Percentiles rank a stretch among this genome's conserved stretches.
Evolutionary conservation across 2,113 vertebrate species (phyloP).

Genomic region (Isurus oxyrinchus): DNA sequence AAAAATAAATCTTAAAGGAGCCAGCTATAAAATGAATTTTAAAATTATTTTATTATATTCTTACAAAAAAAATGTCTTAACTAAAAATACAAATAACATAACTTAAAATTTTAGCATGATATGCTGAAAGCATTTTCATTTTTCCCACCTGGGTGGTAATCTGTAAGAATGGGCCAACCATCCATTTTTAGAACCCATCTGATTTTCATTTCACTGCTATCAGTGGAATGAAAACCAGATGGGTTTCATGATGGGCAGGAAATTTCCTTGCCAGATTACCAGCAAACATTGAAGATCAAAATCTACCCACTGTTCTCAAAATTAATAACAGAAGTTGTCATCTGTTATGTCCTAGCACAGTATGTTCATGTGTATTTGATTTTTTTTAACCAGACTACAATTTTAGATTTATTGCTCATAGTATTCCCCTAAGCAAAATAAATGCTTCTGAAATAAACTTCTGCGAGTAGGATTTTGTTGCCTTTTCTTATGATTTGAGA

Average conservation of each 20-base stretch:
- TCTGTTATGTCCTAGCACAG: neutral
- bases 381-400: neutral
- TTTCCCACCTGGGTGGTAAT: neutral
- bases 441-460: neutral
- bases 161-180: neutral
- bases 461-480: neutral
- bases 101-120: neutral
- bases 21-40: neutral
- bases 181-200: neutral
- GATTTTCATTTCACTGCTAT: neutral
- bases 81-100: neutral
- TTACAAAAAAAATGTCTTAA: neutral
- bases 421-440: neutral
- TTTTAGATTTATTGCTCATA: neutral
- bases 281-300: neutral
- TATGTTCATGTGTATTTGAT: neutral
- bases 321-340: neutral
- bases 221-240: neutral
- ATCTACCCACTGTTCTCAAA: neutral
- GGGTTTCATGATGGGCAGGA: neutral
- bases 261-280: neutral
- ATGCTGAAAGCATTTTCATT: neutral
- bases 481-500: constrained; percentile 12
- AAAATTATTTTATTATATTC: neutral
- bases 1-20: neutral